Percentiles rank a stretch among this genome's conserved stretches.
Evolutionary conservation across 2,797 vertebrate species (phyloP).

Genomic region (Anguilla anguilla): DNA sequence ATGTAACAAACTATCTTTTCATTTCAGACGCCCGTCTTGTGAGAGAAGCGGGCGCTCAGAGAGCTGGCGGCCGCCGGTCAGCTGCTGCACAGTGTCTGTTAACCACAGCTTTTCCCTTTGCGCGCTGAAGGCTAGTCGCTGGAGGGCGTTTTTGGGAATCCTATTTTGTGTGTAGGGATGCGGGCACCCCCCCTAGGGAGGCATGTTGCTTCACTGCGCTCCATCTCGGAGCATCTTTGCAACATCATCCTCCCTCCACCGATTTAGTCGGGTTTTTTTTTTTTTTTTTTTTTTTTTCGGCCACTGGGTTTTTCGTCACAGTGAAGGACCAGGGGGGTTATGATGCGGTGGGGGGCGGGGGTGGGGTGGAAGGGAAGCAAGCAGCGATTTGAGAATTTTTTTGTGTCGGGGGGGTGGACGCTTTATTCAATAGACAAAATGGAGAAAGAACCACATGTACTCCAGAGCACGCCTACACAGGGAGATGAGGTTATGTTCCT

Average conservation of each 20-base stretch:
- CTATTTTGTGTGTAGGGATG: background rate
- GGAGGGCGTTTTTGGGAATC: background rate
- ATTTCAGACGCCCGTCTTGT: constrained; percentile 17
- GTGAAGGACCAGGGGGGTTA: background rate
- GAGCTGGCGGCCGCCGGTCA: background rate
- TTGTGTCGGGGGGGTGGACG: background rate
- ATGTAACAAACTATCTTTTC: constrained; percentile 22
- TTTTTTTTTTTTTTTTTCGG: no score
- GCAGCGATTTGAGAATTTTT: background rate
- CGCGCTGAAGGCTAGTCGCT: background rate
- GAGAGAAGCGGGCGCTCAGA: constrained; percentile 1
- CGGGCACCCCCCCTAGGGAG: background rate
- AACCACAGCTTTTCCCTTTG: background rate
- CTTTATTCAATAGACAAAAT: background rate
- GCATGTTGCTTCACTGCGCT: background rate
- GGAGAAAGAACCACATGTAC: background rate
- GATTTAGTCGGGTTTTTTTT: background rate
- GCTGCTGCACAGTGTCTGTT: background rate
- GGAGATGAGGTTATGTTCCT: background rate
- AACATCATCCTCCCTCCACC: background rate
- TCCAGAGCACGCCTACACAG: background rate
- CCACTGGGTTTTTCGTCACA: background rate
- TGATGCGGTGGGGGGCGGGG: background rate
- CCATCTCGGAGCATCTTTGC: no score
- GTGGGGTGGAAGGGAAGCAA: background rate